Conservation (phyloP, 2,797 vertebrate species). For the Molossus alvarezi region DNA sequence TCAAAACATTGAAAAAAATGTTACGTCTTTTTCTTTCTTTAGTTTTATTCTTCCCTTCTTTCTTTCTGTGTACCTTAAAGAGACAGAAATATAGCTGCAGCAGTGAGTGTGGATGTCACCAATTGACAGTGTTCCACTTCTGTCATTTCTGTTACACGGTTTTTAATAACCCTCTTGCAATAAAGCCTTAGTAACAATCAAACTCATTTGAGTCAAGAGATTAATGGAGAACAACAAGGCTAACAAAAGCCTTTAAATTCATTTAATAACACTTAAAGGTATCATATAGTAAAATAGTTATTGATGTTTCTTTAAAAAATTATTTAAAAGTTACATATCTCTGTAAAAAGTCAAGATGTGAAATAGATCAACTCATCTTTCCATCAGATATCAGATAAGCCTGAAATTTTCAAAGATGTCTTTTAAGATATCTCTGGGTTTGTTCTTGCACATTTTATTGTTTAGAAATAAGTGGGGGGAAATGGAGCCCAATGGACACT, state of each 20-base stretch:
- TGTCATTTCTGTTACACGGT: neutral
- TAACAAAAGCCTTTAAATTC: neutral
- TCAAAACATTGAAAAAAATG: neutral
- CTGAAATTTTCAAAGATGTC: neutral
- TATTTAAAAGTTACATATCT: neutral
- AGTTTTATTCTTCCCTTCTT: neutral
- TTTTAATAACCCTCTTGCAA: neutral
- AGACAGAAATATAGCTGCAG: neutral
- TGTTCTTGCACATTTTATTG: slow-evolving; percentile 11
- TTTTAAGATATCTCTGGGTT: neutral
- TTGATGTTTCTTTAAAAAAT: neutral
- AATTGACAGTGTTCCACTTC: neutral
- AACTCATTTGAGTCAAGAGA: slow-evolving; percentile 34
- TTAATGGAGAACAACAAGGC: neutral
- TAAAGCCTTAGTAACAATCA: neutral
- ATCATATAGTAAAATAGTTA: neutral
- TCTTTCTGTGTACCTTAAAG: neutral
- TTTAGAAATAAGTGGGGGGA: slow-evolving; percentile 61
- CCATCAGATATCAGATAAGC: neutral
- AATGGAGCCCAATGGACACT: neutral
- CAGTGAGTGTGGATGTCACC: neutral
- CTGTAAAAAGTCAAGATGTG: neutral
- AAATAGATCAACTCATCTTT: neutral
- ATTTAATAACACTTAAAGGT: neutral
- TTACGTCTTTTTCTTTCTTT: neutral